Evolutionary conservation across 2,113 vertebrate species (phyloP).

Genomic region (Heterochromis multidens): DNA sequence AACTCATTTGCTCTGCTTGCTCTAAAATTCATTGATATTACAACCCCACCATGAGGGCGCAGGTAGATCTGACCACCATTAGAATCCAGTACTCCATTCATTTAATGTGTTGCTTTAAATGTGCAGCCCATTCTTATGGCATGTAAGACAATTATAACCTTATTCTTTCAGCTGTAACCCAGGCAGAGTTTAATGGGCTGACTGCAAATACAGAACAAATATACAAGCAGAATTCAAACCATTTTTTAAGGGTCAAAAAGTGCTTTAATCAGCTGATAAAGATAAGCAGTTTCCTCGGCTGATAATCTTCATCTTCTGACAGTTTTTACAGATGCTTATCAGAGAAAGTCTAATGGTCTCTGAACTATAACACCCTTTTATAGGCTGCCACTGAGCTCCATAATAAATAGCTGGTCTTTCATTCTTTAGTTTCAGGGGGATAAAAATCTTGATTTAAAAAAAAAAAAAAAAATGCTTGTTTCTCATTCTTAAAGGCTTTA

Average conservation of each 20-base stretch:
- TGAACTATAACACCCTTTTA: not conserved
- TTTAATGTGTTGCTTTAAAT: too few species aligned
- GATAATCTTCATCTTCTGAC: not conserved
- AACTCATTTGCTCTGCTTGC: not conserved
- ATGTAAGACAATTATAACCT: not conserved
- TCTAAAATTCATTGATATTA: not conserved
- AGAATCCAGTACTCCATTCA: too few species aligned
- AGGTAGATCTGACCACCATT: too few species aligned
- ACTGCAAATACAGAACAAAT: accelerated
- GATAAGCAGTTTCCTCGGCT: accelerated
- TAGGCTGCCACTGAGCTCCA: not conserved
- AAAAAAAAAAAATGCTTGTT: too few species aligned
- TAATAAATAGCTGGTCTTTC: not conserved
- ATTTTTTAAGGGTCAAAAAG: accelerated
- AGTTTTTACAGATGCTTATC: not conserved
- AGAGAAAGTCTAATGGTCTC: accelerated
- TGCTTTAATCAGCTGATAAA: not conserved
- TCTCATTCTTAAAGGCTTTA: too few species aligned
- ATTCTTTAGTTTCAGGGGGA: accelerated
- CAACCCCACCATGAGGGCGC: too few species aligned
- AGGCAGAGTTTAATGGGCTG: not conserved
- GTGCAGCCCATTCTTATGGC: accelerated
- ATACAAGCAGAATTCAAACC: not conserved
- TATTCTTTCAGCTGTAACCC: accelerated
- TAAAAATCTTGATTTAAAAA: too few species aligned